Conservation (phyloP, 2,797 vertebrate genomes). For the Rhabdomys pumilio region DNA sequence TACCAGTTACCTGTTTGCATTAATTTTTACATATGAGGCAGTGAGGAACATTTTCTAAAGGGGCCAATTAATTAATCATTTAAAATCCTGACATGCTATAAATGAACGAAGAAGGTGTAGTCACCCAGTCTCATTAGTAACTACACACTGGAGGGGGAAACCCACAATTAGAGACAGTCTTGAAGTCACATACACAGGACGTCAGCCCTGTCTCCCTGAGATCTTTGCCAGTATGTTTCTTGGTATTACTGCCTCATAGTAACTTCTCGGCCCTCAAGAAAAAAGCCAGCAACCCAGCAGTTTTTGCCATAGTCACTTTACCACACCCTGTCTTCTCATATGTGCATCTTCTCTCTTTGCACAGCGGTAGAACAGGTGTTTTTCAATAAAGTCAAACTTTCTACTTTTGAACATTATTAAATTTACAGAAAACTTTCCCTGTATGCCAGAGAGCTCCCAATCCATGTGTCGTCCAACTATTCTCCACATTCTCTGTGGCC, state of each 20-base stretch:
- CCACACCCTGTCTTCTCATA: not conserved
- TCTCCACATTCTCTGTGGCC: not conserved
- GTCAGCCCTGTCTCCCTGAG: not conserved
- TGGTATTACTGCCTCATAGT: not conserved
- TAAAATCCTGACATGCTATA: not conserved
- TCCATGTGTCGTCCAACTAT: not conserved
- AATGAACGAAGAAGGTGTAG: not conserved
- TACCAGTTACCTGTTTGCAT: not conserved
- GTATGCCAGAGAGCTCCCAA: not conserved
- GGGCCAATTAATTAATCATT: not conserved
- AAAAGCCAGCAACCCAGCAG: not conserved
- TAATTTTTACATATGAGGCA: not conserved
- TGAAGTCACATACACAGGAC: not conserved
- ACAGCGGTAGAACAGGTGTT: not conserved
- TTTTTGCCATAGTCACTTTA: not conserved
- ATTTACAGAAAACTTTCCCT: constrained; percentile 5
- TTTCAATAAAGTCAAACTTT: not conserved
- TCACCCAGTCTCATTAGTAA: not conserved
- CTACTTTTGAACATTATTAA: not conserved
- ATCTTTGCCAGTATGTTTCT: not conserved
- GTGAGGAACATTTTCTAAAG: not conserved
- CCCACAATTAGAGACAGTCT: not conserved
- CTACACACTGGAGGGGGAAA: not conserved
- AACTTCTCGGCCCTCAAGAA: not conserved
- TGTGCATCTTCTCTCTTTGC: not conserved